Conservation (phyloP, 2,797 vertebrate genomes). For the Bothrops alternatus region DNA sequence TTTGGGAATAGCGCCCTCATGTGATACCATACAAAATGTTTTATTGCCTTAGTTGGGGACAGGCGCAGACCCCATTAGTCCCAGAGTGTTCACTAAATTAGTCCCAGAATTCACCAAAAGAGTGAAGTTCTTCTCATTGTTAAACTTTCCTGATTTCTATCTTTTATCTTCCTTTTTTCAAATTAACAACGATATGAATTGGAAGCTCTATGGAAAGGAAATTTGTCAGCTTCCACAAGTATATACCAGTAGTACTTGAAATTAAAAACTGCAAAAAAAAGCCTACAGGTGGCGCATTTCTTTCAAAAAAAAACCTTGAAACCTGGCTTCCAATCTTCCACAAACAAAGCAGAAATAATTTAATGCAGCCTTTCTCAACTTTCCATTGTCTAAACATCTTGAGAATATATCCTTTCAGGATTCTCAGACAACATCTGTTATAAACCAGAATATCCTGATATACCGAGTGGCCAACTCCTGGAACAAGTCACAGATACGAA, state of each 20-base stretch:
- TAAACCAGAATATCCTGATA: neutral
- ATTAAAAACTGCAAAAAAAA: neutral
- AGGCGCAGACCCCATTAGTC: neutral
- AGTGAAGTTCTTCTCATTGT: neutral
- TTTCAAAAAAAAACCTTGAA: neutral
- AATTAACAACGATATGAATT: neutral
- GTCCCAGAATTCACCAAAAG: neutral
- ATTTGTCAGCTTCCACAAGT: neutral
- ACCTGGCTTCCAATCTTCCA: neutral
- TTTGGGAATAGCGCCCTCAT: constrained; percentile 17
- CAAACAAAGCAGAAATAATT: neutral
- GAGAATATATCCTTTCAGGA: too few species aligned
- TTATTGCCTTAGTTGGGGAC: neutral
- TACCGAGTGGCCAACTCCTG: neutral
- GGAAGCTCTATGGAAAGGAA: neutral
- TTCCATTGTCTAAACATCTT: too few species aligned
- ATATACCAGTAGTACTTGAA: neutral
- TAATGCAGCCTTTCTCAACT: neutral
- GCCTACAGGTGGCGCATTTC: neutral
- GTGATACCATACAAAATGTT: neutral
- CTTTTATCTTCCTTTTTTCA: neutral
- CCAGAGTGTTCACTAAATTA: neutral
- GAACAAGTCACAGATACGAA: neutral
- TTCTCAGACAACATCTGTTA: too few species aligned
- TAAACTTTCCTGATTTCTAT: neutral